Evolutionary conservation across 2,113 vertebrate genomes (phyloP).

Genomic region (Cricetomys ansorgei): DNA sequence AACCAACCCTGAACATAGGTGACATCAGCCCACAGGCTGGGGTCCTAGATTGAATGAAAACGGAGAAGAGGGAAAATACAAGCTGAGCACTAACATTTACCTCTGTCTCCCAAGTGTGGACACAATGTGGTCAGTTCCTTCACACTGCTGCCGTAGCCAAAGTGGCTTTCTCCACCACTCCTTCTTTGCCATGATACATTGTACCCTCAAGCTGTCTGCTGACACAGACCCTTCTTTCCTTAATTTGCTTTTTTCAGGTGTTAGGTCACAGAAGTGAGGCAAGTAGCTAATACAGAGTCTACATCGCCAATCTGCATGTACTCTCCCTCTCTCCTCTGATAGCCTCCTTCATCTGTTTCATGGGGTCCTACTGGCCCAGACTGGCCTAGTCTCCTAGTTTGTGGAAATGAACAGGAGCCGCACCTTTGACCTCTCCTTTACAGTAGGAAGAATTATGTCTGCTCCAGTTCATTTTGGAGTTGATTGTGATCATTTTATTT

Average conservation of each 20-base stretch:
- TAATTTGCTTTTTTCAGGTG: not conserved
- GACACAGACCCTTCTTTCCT: not conserved
- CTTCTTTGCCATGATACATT: not conserved
- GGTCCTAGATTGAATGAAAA: not conserved
- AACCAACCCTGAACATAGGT: not conserved
- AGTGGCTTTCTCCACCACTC: not conserved
- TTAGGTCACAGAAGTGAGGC: no score
- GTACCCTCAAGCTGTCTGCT: not conserved
- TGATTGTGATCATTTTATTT: constrained; percentile 15
- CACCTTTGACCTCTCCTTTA: not conserved
- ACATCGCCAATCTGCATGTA: not conserved
- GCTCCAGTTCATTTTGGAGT: constrained; percentile 34
- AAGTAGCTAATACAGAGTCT: not conserved
- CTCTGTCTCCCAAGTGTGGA: not conserved
- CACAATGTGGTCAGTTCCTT: not conserved
- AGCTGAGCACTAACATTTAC: not conserved
- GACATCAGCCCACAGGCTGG: not conserved
- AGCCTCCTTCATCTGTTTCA: not conserved
- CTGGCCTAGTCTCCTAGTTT: not conserved
- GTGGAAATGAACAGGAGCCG: not conserved
- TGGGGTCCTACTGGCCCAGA: not conserved
- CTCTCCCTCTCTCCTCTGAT: not conserved
- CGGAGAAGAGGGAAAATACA: not conserved
- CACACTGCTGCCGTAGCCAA: not conserved
- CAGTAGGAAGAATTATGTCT: not conserved